Base-by-base conservation (phyloP, 2,888 invertebrate genomes). In the Fragum fragum region DNA sequence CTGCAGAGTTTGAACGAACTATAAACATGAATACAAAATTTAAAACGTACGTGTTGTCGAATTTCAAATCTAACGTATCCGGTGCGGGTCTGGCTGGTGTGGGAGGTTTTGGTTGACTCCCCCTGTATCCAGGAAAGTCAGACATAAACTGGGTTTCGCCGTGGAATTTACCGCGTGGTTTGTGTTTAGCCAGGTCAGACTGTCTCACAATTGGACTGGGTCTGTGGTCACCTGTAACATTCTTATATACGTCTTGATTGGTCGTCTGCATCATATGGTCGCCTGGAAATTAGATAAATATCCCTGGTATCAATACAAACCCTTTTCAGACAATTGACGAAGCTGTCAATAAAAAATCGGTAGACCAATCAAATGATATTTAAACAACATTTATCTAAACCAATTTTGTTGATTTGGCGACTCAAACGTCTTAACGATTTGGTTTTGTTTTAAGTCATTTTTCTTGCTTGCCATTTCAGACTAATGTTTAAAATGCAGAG, bases 11-110 rank as follows among this genome's bases (percentile, higher is more conserved):
- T n/a, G n/a, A n/a, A n/a, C n/a, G n/a, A n/a, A n/a, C n/a, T n/a
- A n/a, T n/a, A n/a, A n/a, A n/a, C n/a, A n/a, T n/a, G n/a, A n/a
- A n/a, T n/a, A n/a, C n/a, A n/a, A n/a, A 47, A 18, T 47, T 6
- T 42, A 9, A 42, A 16, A 83, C 91, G 84, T 85, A 93, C 94
- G 76, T 90, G 83, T 93, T 91, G 68, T 93, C 89, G 86, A 92
- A 93, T 76, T 88, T 91, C 5, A 93, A 81, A 59, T 93, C 91
- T 5, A 94, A 90, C 7, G 92, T 93, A 11, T 91, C 86, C 1
- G 90, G 91, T 0, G 93, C 91, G 6, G 94, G 94, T 18, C 89
- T 88, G 0, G 90, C 89, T 6, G 91, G 83, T 29, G 79, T 75
- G 9, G 92, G 89, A 2, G 91, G 91, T 29, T 77, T 72, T 2